Conservation (phyloP, 1,140 invertebrate species). For the Musca vetustissima region DNA sequence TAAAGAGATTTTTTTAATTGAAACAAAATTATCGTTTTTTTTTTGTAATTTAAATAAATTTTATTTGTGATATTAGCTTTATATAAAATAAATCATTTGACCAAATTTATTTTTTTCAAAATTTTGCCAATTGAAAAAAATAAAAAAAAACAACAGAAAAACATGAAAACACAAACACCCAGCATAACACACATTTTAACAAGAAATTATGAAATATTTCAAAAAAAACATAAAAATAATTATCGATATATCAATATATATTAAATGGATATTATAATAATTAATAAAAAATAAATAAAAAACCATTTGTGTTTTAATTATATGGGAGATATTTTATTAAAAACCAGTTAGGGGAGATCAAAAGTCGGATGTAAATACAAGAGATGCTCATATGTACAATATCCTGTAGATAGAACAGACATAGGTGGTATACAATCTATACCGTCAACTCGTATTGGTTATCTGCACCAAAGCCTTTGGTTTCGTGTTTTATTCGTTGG, state of each 20-base stretch:
- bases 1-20: background rate
- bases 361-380: too few relatives aligned
- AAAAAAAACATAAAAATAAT: background rate
- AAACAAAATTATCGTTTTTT: too few relatives aligned
- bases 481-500: too few relatives aligned
- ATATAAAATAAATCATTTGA: background rate
- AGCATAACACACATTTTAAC: constrained; percentile 13
- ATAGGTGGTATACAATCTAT: too few relatives aligned
- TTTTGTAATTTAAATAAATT: constrained; percentile 3
- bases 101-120: background rate
- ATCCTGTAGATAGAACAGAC: too few relatives aligned
- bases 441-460: too few relatives aligned
- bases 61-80: constrained; percentile 21
- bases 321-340: background rate
- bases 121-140: constrained; percentile 2
- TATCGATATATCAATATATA: constrained; percentile 19
- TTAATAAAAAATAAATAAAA: background rate
- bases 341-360: too few relatives aligned
- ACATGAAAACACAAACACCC: background rate
- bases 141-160: background rate
- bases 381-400: too few relatives aligned
- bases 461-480: too few relatives aligned
- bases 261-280: constrained; percentile 19
- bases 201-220: constrained; percentile 6
- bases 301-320: background rate